Base-by-base conservation (phyloP, 2,797 vertebrate genomes). In the Sebastes nivosus region DNA sequence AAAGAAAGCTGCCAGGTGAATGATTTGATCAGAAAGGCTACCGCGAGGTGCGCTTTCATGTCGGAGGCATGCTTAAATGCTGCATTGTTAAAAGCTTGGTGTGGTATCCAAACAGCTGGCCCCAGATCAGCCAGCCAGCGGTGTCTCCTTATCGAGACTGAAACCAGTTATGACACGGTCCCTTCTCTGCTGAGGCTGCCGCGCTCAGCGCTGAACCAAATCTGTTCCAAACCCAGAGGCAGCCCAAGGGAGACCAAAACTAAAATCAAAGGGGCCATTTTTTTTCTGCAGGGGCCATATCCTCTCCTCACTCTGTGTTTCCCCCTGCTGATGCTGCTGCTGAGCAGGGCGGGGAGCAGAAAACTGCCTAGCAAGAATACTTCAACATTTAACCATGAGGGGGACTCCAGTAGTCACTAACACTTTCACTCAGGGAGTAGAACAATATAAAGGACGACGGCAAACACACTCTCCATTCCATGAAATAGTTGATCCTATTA, bases 221-320 rank as follows among this genome's bases (percentile, higher is more conserved):
- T 92, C 89, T 83, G 76, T 85, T 91, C 77, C 73, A 88, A 90
- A 90, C 86, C 80, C 77, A 90, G 79, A 91, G 87, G 86, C 79
- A 87, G 73, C 89, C 84, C 73, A 84, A 58, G 83, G 85, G 86
- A 86, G 86, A 88, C 84, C 88, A 84, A 92, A 89, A 87, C 80
- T 76, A 63, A 91, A 94, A 94, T 93, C 88, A 95, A 94, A 95
- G 80, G 64, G 79, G 77, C 79, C 70, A 74, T 86, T 92, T 84
- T 86, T 81, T 88, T 88, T 69, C 58, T 85, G 70, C 79, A 83
- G 82, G 77, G 83, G 77, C 83, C 77, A 72, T 81, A 86, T 91
- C 73, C 82, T 89, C 71, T 80, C 59, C 36, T 89, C 82, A 22
- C 54, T 71, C 54, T 78, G 65, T 83, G 76, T 86, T 72, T 80